A percentile compares a stretch with the other conserved stretches of the same genome.
Conservation (phyloP, 2,113 vertebrate species). For the Xiphorhynchus elegans region DNA sequence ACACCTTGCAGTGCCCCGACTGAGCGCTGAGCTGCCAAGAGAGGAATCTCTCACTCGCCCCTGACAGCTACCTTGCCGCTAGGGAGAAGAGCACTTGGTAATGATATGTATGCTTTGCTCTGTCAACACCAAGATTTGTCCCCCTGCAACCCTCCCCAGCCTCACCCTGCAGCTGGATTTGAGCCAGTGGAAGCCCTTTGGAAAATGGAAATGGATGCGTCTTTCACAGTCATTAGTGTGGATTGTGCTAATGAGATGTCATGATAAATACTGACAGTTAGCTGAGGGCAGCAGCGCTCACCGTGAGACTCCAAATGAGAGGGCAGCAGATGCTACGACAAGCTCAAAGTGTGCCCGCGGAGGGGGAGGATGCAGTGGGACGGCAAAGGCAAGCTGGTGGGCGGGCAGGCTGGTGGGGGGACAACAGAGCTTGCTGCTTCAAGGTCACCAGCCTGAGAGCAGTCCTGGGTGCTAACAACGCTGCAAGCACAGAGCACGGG, state of each 20-base stretch:
- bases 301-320: constrained; percentile 10
- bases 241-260: constrained; percentile 57
- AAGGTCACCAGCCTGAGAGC: constrained; percentile 6
- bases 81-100: not conserved
- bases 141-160: not conserved
- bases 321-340: constrained; percentile 48
- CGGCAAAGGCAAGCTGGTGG: not conserved
- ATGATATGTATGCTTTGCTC: not conserved
- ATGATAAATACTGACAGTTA: constrained; percentile 54
- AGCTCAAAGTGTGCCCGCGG: not conserved
- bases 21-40: not conserved
- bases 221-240: constrained; percentile 46
- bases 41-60: not conserved
- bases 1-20: not conserved
- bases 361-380: not conserved
- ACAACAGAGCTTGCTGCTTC: not conserved
- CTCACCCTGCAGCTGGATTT: constrained; percentile 2
- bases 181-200: constrained; percentile 45
- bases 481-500: rapidly evolving
- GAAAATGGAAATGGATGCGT: constrained; percentile 43
- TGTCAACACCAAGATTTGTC: constrained; percentile 3
- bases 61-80: not conserved
- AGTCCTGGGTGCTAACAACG: not conserved
- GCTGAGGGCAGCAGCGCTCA: constrained; percentile 42
- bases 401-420: not conserved